phyloP scores from a whole-genome alignment of 2,113 vertebrate species.

The Natator depressus region DNA sequence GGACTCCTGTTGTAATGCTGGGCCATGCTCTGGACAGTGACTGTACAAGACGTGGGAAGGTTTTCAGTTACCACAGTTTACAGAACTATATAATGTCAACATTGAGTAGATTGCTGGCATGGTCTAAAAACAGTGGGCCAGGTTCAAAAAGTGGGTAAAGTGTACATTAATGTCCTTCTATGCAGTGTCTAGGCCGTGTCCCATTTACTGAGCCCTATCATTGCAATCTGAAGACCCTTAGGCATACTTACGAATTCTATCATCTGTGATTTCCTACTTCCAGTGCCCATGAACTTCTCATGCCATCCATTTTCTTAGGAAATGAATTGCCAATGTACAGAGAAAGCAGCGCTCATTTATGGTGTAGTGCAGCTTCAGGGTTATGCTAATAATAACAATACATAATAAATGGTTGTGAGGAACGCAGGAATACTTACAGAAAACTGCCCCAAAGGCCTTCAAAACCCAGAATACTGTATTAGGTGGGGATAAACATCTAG shows the following conservation, averaged over 20 bases:
- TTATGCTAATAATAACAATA: background rate
- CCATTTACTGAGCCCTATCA: background rate
- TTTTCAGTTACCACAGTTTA: background rate
- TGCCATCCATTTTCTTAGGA: background rate
- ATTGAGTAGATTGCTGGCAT: background rate
- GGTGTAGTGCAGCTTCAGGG: background rate
- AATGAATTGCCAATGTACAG: background rate
- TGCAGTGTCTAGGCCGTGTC: background rate
- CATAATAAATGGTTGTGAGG: accelerated
- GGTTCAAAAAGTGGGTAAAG: background rate
- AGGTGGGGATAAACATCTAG: background rate
- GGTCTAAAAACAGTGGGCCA: background rate
- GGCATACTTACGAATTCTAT: background rate
- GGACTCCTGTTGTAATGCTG: background rate
- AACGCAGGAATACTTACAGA: background rate
- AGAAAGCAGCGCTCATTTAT: background rate
- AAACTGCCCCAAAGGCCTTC: background rate
- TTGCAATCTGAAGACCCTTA: background rate
- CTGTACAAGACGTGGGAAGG: background rate
- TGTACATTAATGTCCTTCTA: background rate
- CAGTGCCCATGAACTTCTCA: background rate
- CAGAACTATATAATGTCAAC: background rate
- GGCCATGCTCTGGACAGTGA: background rate
- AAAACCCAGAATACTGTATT: background rate
- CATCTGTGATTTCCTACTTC: background rate